Conservation (phyloP, 23 tunicate genomes). For the Styela plicata region DNA sequence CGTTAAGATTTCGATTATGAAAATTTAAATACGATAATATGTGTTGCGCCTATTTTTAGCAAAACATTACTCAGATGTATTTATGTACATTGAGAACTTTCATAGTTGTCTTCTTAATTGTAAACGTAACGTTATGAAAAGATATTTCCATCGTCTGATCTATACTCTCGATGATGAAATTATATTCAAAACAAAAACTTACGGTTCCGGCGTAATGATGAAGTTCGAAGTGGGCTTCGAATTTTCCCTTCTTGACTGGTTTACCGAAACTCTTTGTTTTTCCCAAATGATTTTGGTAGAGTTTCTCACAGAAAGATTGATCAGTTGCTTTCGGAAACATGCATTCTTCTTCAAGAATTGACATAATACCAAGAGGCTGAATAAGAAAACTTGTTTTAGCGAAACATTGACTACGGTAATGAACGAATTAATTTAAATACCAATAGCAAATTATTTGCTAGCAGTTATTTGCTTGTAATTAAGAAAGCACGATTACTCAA, state of each 20-base stretch:
- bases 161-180: too few species aligned
- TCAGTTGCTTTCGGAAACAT: constrained; percentile 97
- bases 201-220: constrained; percentile 97
- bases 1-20: not conserved
- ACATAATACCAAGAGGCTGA: constrained; percentile 95
- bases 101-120: too few species aligned
- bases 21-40: not conserved
- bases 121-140: too few species aligned
- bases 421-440: too few species aligned
- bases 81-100: too few species aligned
- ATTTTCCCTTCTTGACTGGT: constrained; percentile 71
- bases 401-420: too few species aligned
- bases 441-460: too few species aligned
- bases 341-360: constrained; percentile 96
- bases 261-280: constrained; percentile 86
- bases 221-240: constrained; percentile 83
- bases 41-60: too few species aligned
- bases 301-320: constrained; percentile 80
- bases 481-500: not conserved
- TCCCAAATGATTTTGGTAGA: constrained; percentile 87
- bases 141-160: too few species aligned
- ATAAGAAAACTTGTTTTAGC: too few species aligned
- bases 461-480: not conserved
- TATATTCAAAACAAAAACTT: too few species aligned
- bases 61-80: too few species aligned